A percentile compares a stretch with the other conserved stretches of the same genome.
phyloP scores from a whole-genome alignment of 2,113 vertebrate genomes.

The Labrus mixtus region DNA sequence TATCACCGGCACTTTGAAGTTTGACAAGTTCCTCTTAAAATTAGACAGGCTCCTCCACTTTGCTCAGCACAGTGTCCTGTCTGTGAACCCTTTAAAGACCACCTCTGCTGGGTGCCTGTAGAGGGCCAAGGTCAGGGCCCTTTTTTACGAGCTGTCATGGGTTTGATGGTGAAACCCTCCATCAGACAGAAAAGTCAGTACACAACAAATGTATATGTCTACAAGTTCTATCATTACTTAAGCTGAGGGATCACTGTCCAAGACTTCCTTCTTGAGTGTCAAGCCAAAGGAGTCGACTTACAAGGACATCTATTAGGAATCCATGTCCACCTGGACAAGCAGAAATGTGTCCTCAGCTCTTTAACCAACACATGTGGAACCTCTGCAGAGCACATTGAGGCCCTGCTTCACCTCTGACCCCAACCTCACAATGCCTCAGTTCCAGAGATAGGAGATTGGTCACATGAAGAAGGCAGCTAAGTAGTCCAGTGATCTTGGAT shows the following conservation, averaged over 20 bases:
- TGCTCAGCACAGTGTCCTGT: constrained; percentile 32
- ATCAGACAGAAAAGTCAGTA: constrained; percentile 7
- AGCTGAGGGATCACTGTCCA: not conserved
- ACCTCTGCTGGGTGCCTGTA: constrained; percentile 49
- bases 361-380: constrained; percentile 48
- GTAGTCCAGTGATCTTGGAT: constrained; percentile 50
- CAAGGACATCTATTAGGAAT: constrained; percentile 38
- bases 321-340: constrained; percentile 37
- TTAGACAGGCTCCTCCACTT: constrained; percentile 22
- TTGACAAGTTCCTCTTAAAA: constrained; percentile 46
- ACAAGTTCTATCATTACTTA: not conserved
- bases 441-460: constrained; percentile 36
- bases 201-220: constrained; percentile 18
- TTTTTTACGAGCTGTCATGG: constrained; percentile 46
- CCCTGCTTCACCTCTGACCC: constrained; percentile 55
- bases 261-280: constrained; percentile 6
- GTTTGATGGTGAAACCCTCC: constrained; percentile 40
- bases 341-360: constrained; percentile 36
- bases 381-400: constrained; percentile 33
- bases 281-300: constrained; percentile 14
- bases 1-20: constrained; percentile 57
- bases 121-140: constrained; percentile 42
- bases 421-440: constrained; percentile 14
- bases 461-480: constrained; percentile 38
- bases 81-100: constrained; percentile 59